Evolutionary conservation across 2,888 invertebrate species (phyloP).

Genomic region (Carabus problematicus): DNA sequence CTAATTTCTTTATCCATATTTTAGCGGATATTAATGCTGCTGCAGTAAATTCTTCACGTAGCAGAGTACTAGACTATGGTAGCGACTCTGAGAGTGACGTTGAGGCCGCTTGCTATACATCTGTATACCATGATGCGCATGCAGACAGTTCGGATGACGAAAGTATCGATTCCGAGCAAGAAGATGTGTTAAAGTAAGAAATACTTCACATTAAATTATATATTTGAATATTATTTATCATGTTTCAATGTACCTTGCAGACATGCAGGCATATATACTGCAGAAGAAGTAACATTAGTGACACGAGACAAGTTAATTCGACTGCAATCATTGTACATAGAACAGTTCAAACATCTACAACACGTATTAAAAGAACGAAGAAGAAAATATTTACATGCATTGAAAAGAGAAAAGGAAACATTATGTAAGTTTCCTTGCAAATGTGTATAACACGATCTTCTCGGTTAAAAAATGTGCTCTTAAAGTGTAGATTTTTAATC

Average conservation of each 20-base stretch:
- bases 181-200: conserved; percentile 75
- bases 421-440: conserved; percentile 54
- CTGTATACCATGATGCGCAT: conserved; percentile 69
- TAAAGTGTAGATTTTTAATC: too few relatives aligned
- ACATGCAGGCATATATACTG: conserved; percentile 87
- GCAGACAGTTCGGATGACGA: conserved; percentile 79
- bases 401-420: conserved; percentile 81
- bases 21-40: conserved; percentile 64
- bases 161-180: conserved; percentile 77
- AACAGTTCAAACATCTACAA: conserved; percentile 80
- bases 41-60: conserved; percentile 63
- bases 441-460: too few relatives aligned
- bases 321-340: conserved; percentile 81
- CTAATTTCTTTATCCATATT: conserved; percentile 9
- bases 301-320: conserved; percentile 77
- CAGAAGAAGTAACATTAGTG: conserved; percentile 83
- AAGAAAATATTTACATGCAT: conserved; percentile 72
- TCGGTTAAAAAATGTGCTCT: too few relatives aligned
- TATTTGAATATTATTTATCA: conserved; percentile 55
- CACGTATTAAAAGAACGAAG: conserved; percentile 75
- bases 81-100: conserved; percentile 79
- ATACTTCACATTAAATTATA: conserved; percentile 2
- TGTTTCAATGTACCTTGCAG: conserved; percentile 75
- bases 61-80: conserved; percentile 71
- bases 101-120: conserved; percentile 68